Percentiles rank a stretch among this genome's conserved stretches.
Evolutionary conservation across 1,140 invertebrate genomes (phyloP).

Genomic region (Belonocnema kinseyi): DNA sequence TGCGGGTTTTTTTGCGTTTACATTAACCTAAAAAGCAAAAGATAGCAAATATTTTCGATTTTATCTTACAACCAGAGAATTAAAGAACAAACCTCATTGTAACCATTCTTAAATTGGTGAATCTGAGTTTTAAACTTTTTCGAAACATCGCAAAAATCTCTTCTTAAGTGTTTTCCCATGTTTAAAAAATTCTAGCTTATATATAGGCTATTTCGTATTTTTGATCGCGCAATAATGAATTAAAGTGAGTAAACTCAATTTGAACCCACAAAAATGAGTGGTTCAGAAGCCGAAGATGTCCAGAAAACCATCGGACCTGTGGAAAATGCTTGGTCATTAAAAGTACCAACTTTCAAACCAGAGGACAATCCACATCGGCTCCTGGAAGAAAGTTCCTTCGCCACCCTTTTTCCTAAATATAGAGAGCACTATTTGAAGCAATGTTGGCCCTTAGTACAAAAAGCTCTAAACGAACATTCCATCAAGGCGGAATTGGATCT

Average conservation of each 20-base stretch:
- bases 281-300: constrained; percentile 61
- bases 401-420: constrained; percentile 92
- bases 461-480: constrained; percentile 85
- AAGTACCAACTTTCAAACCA: constrained; percentile 91
- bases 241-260: constrained; percentile 12
- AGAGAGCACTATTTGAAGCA: constrained; percentile 97
- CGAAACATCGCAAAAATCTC: too few relatives aligned
- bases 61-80: too few relatives aligned
- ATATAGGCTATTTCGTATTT: not conserved
- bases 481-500: constrained; percentile 96
- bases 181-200: not conserved
- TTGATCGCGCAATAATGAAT: not conserved
- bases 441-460: constrained; percentile 96
- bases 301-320: constrained; percentile 76
- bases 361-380: constrained; percentile 92
- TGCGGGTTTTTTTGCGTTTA: too few relatives aligned
- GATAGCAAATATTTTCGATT: too few relatives aligned
- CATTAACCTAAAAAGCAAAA: too few relatives aligned
- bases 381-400: constrained; percentile 87
- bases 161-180: too few relatives aligned
- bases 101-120: too few relatives aligned
- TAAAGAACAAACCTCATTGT: too few relatives aligned
- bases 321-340: constrained; percentile 91
- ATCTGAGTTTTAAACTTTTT: too few relatives aligned
- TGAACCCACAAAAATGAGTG: constrained; percentile 58